phyloP scores from a whole-genome alignment of 2,888 invertebrate genomes.

The Dione juno region DNA sequence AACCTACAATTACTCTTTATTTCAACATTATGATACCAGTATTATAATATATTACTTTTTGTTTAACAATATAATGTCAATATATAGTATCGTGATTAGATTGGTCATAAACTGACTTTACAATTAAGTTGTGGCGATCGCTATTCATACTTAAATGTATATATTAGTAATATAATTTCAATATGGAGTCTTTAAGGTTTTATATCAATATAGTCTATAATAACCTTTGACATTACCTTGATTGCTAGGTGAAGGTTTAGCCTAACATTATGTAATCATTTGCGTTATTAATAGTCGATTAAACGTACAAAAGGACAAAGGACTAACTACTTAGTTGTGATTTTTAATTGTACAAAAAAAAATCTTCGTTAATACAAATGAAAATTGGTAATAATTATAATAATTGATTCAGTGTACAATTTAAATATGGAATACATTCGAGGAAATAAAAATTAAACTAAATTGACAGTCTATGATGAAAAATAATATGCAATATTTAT shows the following conservation, averaged over 20 bases:
- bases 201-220: slow-evolving; percentile 19
- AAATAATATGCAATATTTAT: no score
- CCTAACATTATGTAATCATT: slow-evolving; percentile 12
- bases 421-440: no score
- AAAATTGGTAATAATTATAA: no score
- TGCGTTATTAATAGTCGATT: neutral
- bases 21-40: no score
- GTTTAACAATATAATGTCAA: slow-evolving; percentile 6
- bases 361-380: no score
- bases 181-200: neutral
- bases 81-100: neutral
- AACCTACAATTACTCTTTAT: no score
- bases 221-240: slow-evolving; percentile 35
- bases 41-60: slow-evolving; percentile 17
- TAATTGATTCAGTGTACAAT: no score
- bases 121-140: neutral
- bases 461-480: no score
- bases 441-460: no score
- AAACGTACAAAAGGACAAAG: neutral
- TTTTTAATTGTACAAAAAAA: no score
- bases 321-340: no score
- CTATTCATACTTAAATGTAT: neutral
- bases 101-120: slow-evolving; percentile 3
- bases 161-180: neutral
- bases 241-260: slow-evolving; percentile 51